These are phyloP conservation scores for Gnathonemus longibarbis DNA, from an alignment of 2,113 vertebrate species.

Conservation along the genomic window DNA sequence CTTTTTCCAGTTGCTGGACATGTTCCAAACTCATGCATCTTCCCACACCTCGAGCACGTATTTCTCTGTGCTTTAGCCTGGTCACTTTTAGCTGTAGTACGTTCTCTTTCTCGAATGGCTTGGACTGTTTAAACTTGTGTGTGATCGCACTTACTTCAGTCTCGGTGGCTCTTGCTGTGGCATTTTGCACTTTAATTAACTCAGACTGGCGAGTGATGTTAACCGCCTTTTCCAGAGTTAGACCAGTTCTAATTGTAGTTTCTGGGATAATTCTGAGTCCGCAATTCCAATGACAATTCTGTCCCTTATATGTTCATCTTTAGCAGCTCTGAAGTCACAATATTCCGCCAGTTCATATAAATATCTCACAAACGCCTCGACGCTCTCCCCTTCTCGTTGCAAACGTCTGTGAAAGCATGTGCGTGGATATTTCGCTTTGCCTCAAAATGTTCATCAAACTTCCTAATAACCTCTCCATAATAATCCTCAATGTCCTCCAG, in stretches of 20 bases:
- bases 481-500: too few species aligned
- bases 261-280: conserved; percentile 12
- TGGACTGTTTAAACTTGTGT: background rate
- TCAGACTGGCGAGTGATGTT: conserved; percentile 1
- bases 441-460: too few species aligned
- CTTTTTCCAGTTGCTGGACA: background rate
- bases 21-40: background rate
- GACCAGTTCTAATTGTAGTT: conserved; percentile 23
- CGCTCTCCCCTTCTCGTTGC: conserved; percentile 8
- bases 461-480: too few species aligned
- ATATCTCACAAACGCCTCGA: conserved; percentile 24
- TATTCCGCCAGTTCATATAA: conserved; percentile 19
- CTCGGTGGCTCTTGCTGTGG: too few species aligned
- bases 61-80: background rate
- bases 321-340: conserved; percentile 24
- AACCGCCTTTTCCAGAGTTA: conserved; percentile 22
- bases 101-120: background rate
- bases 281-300: conserved; percentile 21
- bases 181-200: too few species aligned
- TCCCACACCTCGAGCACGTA: background rate
- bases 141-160: conserved; percentile 6
- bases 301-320: conserved; percentile 26
- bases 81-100: conserved; percentile 8
- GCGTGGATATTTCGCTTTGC: too few species aligned
- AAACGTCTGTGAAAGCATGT: background rate